Base-by-base conservation (phyloP, 2,888 invertebrate genomes). In the Nowickia ferox region DNA sequence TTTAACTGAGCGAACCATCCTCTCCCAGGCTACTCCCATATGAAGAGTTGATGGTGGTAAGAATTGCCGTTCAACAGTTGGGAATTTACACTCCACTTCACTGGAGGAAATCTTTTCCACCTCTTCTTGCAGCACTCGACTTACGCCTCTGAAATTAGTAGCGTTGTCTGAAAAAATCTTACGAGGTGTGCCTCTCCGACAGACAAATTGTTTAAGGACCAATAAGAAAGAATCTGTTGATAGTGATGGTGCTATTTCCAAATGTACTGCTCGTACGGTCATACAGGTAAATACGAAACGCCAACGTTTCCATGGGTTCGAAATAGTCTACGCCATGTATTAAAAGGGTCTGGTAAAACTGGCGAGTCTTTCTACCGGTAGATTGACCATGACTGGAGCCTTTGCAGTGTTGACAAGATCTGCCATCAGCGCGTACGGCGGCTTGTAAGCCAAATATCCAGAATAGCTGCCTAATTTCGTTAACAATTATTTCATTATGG, bases 401-500 rank as follows among this genome's bases (percentile, higher is more conserved):
- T 46, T 53, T 53, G 17, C 17, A 53, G 53, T 17, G 19, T 11
- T 17, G 53, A 1, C 53, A 17, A 1, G 17, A 17, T 53, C 9
- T 53, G 17, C 17, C 17, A 9, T 17, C 6, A 17, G 17, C 10
- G 1, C 8, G 53, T 17, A 17, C 53, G 5, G 53, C 53, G 6
- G 53, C 53, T 53, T 17, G 17, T 10, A 53, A 4, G 3, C 53
- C 53, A 53, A n/a, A 17, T 53, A 53, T 53, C 17, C 53, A 53
- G 13, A 53, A 53, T 6, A 6, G 0, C 17, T 55, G 38, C 2
- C 40, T 10, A 17, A 77, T 65, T 65, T 65, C 65, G 15, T 65
- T 65, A 5, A 22, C 44, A 15, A 46, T 46, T 22, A 65, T 65
- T 15, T 40, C 9, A 66, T 65, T 75, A 10, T 77, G 15, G 22